A percentile compares a stretch with the other conserved stretches of the same genome.
Conservation (phyloP, 2,888 invertebrate species). For the Ptychoptera contaminata region DNA sequence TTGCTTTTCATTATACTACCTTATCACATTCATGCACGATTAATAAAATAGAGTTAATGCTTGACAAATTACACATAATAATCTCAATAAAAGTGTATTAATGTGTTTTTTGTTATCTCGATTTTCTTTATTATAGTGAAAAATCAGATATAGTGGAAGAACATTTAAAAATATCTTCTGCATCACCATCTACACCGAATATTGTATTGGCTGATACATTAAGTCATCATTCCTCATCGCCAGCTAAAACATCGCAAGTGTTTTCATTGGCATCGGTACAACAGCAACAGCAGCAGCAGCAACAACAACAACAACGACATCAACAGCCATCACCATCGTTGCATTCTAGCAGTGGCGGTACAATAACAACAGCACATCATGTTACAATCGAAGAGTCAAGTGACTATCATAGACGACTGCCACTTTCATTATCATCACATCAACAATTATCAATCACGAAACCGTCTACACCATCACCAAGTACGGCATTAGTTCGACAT, state of each 20-base stretch:
- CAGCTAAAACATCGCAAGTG: conserved; percentile 30
- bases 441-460: conserved; percentile 16
- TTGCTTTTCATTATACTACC: no score
- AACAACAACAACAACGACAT: conserved; percentile 26
- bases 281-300: conserved; percentile 15
- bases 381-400: conserved; percentile 29
- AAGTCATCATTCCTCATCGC: conserved; percentile 40
- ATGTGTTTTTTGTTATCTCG: no score
- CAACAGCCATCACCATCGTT: background rate
- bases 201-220: background rate
- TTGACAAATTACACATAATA: no score
- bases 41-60: no score
- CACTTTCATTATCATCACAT: conserved; percentile 17
- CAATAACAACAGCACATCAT: conserved; percentile 25
- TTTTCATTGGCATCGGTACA: background rate
- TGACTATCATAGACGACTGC: conserved; percentile 16
- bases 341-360: conserved; percentile 12
- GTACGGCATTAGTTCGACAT: no score
- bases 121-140: no score
- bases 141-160: background rate
- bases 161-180: conserved; percentile 8
- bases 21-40: no score
- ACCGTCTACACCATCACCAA: no score
- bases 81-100: no score
- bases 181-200: conserved; percentile 12